These are phyloP conservation scores for Apamea crenata DNA, from an alignment of 2,888 invertebrate species.

Conservation along the genomic window DNA sequence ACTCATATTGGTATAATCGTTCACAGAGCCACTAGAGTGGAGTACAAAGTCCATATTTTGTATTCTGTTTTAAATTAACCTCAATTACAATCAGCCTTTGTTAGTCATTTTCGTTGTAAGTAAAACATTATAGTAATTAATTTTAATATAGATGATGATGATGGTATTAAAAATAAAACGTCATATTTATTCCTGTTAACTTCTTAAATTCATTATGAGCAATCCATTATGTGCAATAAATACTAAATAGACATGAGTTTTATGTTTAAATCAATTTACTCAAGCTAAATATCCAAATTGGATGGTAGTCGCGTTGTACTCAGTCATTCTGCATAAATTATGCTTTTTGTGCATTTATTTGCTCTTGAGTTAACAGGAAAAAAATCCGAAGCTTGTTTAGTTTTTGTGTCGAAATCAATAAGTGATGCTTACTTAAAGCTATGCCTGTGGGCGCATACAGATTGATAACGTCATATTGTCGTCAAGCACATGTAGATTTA, in stretches of 20 bases:
- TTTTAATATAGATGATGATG: not conserved
- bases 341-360: constrained; percentile 29
- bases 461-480: not conserved
- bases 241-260: not conserved
- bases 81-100: not conserved
- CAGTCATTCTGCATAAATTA: constrained; percentile 16
- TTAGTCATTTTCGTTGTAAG: constrained; percentile 13
- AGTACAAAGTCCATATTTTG: not conserved
- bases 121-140: not conserved
- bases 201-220: constrained; percentile 2
- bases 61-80: constrained; percentile 19
- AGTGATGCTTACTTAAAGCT: not conserved
- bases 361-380: constrained; percentile 16
- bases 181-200: constrained; percentile 15
- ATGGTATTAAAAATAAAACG: not conserved
- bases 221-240: not conserved
- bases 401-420: constrained; percentile 26
- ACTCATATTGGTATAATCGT: not conserved
- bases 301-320: constrained; percentile 10
- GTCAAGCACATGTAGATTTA: constrained; percentile 1
- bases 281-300: not conserved
- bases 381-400: constrained; percentile 8
- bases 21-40: not conserved
- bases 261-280: constrained; percentile 6
- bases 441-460: not conserved